Evolutionary conservation across 2,888 invertebrate genomes (phyloP), one percentile per base, ranked within the genome.

Genomic region (Andrena flavipes): DNA sequence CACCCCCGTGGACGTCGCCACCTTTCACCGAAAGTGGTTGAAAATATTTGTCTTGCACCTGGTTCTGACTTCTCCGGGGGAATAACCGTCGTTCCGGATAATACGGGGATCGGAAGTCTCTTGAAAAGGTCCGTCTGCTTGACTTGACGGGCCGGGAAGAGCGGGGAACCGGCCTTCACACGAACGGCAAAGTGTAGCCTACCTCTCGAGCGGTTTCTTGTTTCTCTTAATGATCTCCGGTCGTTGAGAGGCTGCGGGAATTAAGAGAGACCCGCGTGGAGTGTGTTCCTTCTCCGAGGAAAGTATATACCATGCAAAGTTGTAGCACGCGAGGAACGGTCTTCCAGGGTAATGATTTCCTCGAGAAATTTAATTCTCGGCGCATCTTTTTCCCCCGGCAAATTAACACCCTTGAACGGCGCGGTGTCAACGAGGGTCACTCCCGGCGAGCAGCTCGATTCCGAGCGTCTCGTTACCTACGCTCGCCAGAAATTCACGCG

Each of bases 1-100:
- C 72, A 48, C 59, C 70, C 59, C 70, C 30, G 63, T n/a, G 49
- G 54, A 48, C 16, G 56, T 48, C 56, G 84, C 62, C 76, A 54
- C 54, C 72, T 74, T 76, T 71, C 87, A 35, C 8, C 59, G 30
- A 70, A 54, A 72, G 35, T 63, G 76, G 67, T 80, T 74, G 72
- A 65, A 81, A 88, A 86, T 84, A 86, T 88, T 88, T 86, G 54
- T 26, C 65, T 42, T 29, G 73, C 82, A 85, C 82, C 82, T 80
- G 85, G 77, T 30, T 30, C n/a, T 79, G 81, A 79, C 68, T 83
- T 72, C 35, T 62, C 20, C 20, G 29, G 54, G 16, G 64, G 60
- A 72, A 72, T 51, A 48, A 75, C 63, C 51, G 63, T 54, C 67
- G 65, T 68, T 68, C 20, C 60, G 59, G 71, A 73, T 86, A 42